Base-by-base conservation (phyloP, 2,797 vertebrate species). In the Mus spretus region DNA sequence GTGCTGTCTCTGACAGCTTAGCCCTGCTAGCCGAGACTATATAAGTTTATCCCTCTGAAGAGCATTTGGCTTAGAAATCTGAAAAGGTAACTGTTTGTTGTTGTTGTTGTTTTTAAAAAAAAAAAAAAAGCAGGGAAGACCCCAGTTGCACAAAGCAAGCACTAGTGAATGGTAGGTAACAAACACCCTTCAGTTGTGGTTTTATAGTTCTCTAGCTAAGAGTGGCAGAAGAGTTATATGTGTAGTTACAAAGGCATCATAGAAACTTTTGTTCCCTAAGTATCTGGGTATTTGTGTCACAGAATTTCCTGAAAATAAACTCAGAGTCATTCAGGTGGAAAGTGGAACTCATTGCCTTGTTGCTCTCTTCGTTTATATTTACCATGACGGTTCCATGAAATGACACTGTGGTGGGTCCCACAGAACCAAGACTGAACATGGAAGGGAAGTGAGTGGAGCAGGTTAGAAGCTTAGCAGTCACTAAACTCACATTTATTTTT, bases 401-500 rank as follows among this genome's bases (percentile, higher is more conserved):
- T 0, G 88, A 24, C 47, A 67, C 63, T 74, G 7, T 92, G 63
- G n/a, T 83, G 83, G n/a, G n/a, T 94, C 50, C 37, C 75, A 67
- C 80, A n/a, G n/a, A 91, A 53, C 89, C 37, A 74, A 61, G 82
- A 90, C 0, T 50, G 20, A 94, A 61, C 65, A 93, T 50, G 40
- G 47, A 81, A 95, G 80, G 87, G 84, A 19, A 87, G 22, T 57
- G 14, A 91, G 77, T 9, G 90, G 70, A 50, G 75, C 17, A 92
- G 55, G 50, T 26, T 47, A 12, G 34, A 31, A 91, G 6, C 47
- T 94, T 85, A 87, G 93, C 3, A 67, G 86, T 83, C 67, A 77
- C 50, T 86, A 61, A 65, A 97, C 99, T 95, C 98, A 99, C 99
- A 98, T 99, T 98, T 74, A 99, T 99, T 91, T 99, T 99, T 94